These are phyloP conservation scores for Junonia oenone DNA, from an alignment of 2,888 invertebrate genomes.

Conservation along the genomic window DNA sequence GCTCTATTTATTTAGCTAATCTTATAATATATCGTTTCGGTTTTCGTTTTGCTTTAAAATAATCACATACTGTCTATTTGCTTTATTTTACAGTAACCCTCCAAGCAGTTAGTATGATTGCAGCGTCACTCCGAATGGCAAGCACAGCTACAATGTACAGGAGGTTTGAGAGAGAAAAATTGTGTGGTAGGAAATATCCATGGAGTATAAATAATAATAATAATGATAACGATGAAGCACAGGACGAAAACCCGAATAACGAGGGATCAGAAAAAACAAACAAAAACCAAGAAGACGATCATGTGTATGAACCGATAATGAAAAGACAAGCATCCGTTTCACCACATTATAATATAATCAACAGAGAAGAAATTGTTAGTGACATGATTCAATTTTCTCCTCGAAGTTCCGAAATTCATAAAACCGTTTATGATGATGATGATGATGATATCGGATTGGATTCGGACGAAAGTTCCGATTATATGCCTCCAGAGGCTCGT, in stretches of 20 bases:
- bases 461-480: conserved; percentile 54
- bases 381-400: conserved; percentile 67
- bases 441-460: conserved; percentile 40
- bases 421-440: conserved; percentile 48
- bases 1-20: background rate
- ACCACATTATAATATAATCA: conserved; percentile 34
- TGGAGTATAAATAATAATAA: conserved; percentile 68
- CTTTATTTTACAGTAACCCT: conserved; percentile 75
- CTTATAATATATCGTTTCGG: too few species aligned
- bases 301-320: conserved; percentile 48
- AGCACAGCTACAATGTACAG: conserved; percentile 85
- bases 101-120: conserved; percentile 83
- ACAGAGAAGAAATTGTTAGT: conserved; percentile 40
- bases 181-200: conserved; percentile 85
- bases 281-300: conserved; percentile 37
- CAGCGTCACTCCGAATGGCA: conserved; percentile 84
- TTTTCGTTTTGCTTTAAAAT: too few species aligned
- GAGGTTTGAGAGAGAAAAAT: conserved; percentile 88
- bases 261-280: conserved; percentile 39
- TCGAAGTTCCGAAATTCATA: conserved; percentile 36
- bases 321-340: conserved; percentile 41
- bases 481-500: conserved; percentile 43
- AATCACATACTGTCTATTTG: background rate
- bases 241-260: conserved; percentile 45
- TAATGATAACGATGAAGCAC: background rate